Evolutionary conservation across 1,140 invertebrate genomes (phyloP).

Genomic region (Apis laboriosa): DNA sequence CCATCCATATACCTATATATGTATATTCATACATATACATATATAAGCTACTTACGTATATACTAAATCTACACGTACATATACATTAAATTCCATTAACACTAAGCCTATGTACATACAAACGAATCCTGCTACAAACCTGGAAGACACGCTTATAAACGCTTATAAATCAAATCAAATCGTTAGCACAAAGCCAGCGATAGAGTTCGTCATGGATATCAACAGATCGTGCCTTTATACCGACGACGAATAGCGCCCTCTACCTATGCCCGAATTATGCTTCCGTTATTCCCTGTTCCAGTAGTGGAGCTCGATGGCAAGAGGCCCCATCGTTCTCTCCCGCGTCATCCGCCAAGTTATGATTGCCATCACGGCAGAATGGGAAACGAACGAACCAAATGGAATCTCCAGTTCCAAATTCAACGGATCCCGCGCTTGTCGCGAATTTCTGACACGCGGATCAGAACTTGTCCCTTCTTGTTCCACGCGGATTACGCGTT

Average conservation of each 20-base stretch:
- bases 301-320: slow-evolving; percentile 2
- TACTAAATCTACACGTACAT: no score
- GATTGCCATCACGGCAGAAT: slow-evolving; percentile 12
- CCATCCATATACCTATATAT: no score
- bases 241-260: slow-evolving; percentile 64
- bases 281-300: slow-evolving; percentile 38
- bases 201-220: slow-evolving; percentile 26
- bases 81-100: no score
- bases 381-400: slow-evolving; percentile 17
- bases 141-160: background rate
- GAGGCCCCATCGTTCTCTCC: slow-evolving; percentile 23
- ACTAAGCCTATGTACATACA: no score
- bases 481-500: background rate
- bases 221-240: slow-evolving; percentile 55
- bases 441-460: slow-evolving; percentile 33
- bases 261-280: slow-evolving; percentile 62
- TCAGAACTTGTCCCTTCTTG: background rate
- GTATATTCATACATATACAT: no score
- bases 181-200: background rate
- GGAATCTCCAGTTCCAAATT: slow-evolving; percentile 34
- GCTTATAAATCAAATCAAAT: background rate
- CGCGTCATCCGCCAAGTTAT: slow-evolving; percentile 50
- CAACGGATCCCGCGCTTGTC: slow-evolving; percentile 8
- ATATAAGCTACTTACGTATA: no score
- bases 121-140: no score